Evolutionary conservation across 2,113 vertebrate genomes (phyloP), one percentile per base, ranked within the genome.

Genomic region (Rostratula benghalensis): DNA sequence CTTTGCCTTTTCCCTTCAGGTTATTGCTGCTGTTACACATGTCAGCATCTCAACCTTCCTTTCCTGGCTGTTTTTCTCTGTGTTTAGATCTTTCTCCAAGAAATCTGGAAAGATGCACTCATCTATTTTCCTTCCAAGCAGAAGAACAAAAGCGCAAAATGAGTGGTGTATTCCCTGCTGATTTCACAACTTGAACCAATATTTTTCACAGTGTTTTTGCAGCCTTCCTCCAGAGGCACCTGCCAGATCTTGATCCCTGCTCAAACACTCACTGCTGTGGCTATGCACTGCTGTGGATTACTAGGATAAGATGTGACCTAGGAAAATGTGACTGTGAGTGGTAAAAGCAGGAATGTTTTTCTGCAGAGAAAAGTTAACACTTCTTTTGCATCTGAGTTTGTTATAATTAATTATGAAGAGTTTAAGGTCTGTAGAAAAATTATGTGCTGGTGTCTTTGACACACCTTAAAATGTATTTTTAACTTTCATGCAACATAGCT

Each of bases 61-160:
- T 95, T 82, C 67, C 64, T 93, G 90, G 33, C 75, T 33, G 7
- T 86, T 43, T 67, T 90, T 31, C 54, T 80, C 45, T 69, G 23
- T 65, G 84, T 94, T 95, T 83, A 95, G 87, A 74, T 96, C 85
- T 81, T 90, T 80, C 71, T 95, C 85, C 90, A 90, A 83, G 85
- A 96, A 94, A 75, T 86, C 60, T 94, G 92, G 75, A 71, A 93
- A 92, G 75, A 83, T 93, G 46, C 50, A 51, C 80, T 77, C 76
- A 63, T 94, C 60, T 83, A 16, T 83, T 94, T 95, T 92, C 57
- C 73, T 90, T 95, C 94, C 89, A 95, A 94, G 64, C 27, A 83
- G 46, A 88, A 81, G 81, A 90, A 60, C 59, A 92, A 81, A 96
- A 92, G 85, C 10, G 0, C 68, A 70, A 86, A 94, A 90, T 45